These are phyloP conservation scores for Meloidogyne chitwoodi DNA, from an alignment of 1,140 invertebrate genomes.

Conservation along the genomic window DNA sequence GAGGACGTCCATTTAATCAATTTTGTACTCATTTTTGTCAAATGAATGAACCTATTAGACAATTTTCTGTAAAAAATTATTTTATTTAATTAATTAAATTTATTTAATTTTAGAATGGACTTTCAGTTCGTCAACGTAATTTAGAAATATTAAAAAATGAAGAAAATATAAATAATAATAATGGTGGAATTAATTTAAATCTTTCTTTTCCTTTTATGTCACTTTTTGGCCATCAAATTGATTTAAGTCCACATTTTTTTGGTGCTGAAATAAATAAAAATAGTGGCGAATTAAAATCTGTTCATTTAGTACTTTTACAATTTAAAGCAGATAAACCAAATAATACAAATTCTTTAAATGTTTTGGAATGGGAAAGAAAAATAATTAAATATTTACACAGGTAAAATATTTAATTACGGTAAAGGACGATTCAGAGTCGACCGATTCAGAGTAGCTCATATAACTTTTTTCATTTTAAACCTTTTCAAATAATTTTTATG, in stretches of 20 bases:
- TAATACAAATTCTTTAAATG: slow-evolving; percentile 33
- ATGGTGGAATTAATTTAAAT: slow-evolving; percentile 14
- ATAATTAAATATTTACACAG: slow-evolving; percentile 30
- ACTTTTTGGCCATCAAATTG: slow-evolving; percentile 25
- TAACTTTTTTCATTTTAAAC: no score
- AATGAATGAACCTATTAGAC: slow-evolving; percentile 37
- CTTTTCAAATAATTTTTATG: no score
- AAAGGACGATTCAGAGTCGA: no score
- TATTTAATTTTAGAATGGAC: slow-evolving; percentile 19
- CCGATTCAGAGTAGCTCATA: no score
- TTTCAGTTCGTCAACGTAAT: background rate
- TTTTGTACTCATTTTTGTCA: slow-evolving; percentile 42
- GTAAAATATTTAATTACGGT: slow-evolving; percentile 22
- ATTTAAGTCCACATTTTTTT: slow-evolving; percentile 41
- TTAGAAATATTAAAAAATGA: slow-evolving; percentile 3
- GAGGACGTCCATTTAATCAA: slow-evolving; percentile 25
- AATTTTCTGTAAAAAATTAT: slow-evolving; percentile 28
- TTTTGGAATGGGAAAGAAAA: slow-evolving; percentile 24
- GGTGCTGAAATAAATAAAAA: slow-evolving; percentile 23
- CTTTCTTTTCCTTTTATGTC: slow-evolving; percentile 38
- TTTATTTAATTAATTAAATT: background rate
- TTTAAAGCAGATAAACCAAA: slow-evolving; percentile 35
- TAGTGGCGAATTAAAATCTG: background rate
- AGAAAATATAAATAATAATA: background rate
- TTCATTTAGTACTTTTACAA: slow-evolving; percentile 31